A percentile compares a stretch with the other conserved stretches of the same genome.
Conservation (phyloP, 2,888 invertebrate species). For the Euproctis similis region DNA sequence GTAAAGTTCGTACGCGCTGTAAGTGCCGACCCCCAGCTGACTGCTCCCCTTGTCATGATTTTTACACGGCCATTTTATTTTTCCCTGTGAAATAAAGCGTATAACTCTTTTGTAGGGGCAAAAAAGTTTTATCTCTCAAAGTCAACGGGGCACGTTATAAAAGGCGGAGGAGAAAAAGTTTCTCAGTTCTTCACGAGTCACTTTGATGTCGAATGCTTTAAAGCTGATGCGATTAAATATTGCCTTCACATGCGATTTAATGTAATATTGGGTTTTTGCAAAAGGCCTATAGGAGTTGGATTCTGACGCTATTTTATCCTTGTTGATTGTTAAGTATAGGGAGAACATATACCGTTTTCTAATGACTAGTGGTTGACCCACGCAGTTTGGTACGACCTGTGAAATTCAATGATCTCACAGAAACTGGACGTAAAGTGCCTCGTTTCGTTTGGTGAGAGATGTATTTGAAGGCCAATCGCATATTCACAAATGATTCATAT, state of each 20-base stretch:
- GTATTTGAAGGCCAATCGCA: too few species aligned
- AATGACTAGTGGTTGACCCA: too few species aligned
- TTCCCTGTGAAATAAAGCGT: slow-evolving; percentile 36
- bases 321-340: too few species aligned
- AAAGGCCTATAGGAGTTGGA: too few species aligned
- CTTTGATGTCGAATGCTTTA: slow-evolving; percentile 21
- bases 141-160: slow-evolving; percentile 29
- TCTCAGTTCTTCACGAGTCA: slow-evolving; percentile 13
- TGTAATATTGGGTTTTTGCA: not conserved
- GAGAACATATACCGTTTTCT: too few species aligned
- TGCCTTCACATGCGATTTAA: slow-evolving; percentile 11
- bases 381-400: too few species aligned
- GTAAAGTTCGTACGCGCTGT: slow-evolving; percentile 10
- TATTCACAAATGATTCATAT: too few species aligned
- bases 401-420: too few species aligned
- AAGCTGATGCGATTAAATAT: slow-evolving; percentile 18
- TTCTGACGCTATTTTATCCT: too few species aligned
- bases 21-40: slow-evolving; percentile 10
- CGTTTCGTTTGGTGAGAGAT: too few species aligned
- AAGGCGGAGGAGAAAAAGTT: slow-evolving; percentile 24
- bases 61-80: slow-evolving; percentile 38
- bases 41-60: slow-evolving; percentile 19
- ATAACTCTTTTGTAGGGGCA: slow-evolving; percentile 34
- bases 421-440: too few species aligned
- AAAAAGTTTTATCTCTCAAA: slow-evolving; percentile 37